Evolutionary conservation across 2,888 invertebrate genomes (phyloP), one percentile per base, ranked within the genome.

Genomic region (Steinernema hermaphroditum): DNA sequence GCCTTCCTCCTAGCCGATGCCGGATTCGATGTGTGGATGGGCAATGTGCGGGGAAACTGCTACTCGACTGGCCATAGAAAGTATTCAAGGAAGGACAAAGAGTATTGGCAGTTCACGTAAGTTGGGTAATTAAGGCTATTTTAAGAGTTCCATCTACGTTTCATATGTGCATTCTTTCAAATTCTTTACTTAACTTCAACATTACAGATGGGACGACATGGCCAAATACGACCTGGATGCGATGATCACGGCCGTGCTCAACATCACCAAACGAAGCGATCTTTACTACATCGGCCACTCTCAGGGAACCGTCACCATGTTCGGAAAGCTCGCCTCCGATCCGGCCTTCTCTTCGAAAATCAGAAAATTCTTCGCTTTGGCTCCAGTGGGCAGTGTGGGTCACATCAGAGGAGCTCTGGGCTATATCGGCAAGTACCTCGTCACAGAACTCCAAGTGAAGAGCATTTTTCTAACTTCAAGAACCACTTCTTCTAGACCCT

Each of bases 221-320:
- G 94, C 92, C 0, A 87, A 91, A 37, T 91, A 92, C 84, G 96
- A 97, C 88, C 86, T 96, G 72, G 94, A 96, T 14, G 92, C 94
- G 0, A 91, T 90, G 80, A 91, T 96, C 74, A 91, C 94, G 86
- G 91, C 92, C 82, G 89, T 91, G n/a, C 87, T 91, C 68, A 87
- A 88, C 1, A 81, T 78, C 1, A 92, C 93, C 0, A 90, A 90
- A 0, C 88, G 90, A 29, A 78, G 89, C 0, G 88, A 91, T 70
- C 82, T 94, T 0, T 90, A 91, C 81, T 96, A 94, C 86, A 89
- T 94, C 50, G 96, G 95, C 0, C 94, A 95, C 87, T 94, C 94
- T 0, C 94, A 95, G 70, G 84, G 83, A 41, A 80, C 85, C 0
- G 76, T 83, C 24, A 86, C 82, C 29, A 85, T 85, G 84, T 85